Base-by-base conservation (phyloP, 1,140 invertebrate species). In the Leptestheria dahalacensis region DNA sequence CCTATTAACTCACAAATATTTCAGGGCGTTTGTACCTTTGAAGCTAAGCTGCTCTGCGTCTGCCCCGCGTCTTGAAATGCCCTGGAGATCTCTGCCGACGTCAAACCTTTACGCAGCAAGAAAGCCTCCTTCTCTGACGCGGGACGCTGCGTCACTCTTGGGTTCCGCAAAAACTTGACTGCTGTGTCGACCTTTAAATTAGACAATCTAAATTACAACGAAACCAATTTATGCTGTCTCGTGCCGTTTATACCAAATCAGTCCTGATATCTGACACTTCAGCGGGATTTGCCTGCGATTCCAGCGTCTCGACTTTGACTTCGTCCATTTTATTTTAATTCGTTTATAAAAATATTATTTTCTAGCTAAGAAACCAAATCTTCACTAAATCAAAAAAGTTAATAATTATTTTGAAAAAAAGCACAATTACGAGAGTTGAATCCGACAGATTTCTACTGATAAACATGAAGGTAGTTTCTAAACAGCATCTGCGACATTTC, bases 81-180 rank as follows among this genome's bases (percentile, higher is more conserved):
- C 62, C 75, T 73, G 64, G 80, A 74, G 55, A 90, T 85, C 71
- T 90, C 86, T 15, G 78, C 71, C 15, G 86, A 79, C 0, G 82
- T 84, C 1, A 89, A 71, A 57, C 89, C 89, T 75, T 91, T 91
- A 61, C 78, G 80, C 64, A 79, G 77, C 3, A 92, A 73, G 74
- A 92, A 92, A 63, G 81, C 76, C 68, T 85, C 81, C 67, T 88
- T 89, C 65, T 86, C 82, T 51, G 79, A 75, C 41, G 85, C 66
- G 0, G 87, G 81, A 68, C 82, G 88, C 58, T 77, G 71, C 48
- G 79, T 76, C 2, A 92, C 85, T 70, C 84, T 86, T 28, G 84
- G 84, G 74, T 91, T 91, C 70, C 83, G 80, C 29, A 92, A 71
- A 74, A 92, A 92, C 66, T 86, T 88, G 9, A 91, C 81, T 28